Evolutionary conservation across 2,113 vertebrate species (phyloP), one percentile per base, ranked within the genome.

Genomic region (Gnathonemus echidnorhynchus): DNA sequence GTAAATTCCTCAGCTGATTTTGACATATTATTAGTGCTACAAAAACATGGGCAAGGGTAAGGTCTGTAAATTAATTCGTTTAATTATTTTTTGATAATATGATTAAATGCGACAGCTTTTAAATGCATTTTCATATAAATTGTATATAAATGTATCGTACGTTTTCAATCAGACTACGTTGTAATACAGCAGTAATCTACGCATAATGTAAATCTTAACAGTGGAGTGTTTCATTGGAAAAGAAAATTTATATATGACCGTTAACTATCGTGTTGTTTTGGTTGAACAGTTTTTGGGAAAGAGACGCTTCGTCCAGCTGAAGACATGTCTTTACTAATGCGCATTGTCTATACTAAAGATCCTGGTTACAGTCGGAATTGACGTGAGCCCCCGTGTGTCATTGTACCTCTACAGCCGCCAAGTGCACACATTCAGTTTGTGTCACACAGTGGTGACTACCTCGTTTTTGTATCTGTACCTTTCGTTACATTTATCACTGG

Each of bases 281-380:
- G 42, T 42, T 88, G 21, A 31, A 13, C 3, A 31, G 48, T 52
- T 48, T 70, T 80, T 89, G n/a, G 48, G 21, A 11, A 52, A 49
- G 66, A 31, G 42, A 11, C n/a, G n/a, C 70, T 48, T 24, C 92
- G 88, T 90, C 90, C 90, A 91, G 89, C 93, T 88, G 88, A 91
- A 86, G 88, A 88, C 91, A 91, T 88, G 77, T 90, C 74, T 83
- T 45, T 35, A 89, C 86, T 89, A 89, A 86, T 91, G 49, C 88
- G 53, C 53, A 49, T 86, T 70, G 85, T 85, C 88, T 66, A 77
- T 66, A 77, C 88, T 91, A 89, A 92, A 90, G 92, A 90, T 88
- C 90, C 90, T 94, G 93, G 94, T 94, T 94, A 94, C 92, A 92
- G 93, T 91, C 49, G 91, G 93, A 94, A 92, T 93, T 92, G 92